Base-by-base conservation (phyloP, 1,140 invertebrate species). In the Triops cancriformis region DNA sequence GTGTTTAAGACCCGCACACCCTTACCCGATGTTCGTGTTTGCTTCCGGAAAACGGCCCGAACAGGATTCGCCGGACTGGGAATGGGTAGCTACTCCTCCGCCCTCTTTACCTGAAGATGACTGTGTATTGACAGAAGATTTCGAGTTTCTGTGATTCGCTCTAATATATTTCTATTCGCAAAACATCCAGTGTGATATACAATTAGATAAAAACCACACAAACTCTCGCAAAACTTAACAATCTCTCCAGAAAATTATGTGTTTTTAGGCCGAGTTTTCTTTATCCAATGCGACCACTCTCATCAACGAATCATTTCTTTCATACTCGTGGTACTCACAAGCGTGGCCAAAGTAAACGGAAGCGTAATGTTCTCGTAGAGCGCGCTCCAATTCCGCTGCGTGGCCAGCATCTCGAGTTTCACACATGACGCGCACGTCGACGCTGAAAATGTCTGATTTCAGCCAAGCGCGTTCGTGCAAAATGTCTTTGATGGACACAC, bases 391-490 rank as follows among this genome's bases (percentile, higher is more conserved):
- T 82, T 91, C 85, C 31, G 89, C 83, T 76, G 90, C 88, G 84
- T 97, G 94, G 1, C 90, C 89, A 77, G 88, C 87, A 80, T 95
- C 94, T 80, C 91, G 86, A 0, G 94, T 96, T 84, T 97, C 95
- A 81, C 91, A 93, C 1, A 94, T 89, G 1, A 94, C 91, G 85
- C 92, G 93, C 1, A 93, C 83, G 81, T 91, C 88, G 77, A 93
- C 92, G 82, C 92, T 90, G 83, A 95, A 96, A 18, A 97, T 91
- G 84, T 98, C 94, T 3, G 89, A 89, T 42, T 89, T 89, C 14
- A 98, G 88, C 95, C 95, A 98, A 6, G 95, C 94, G 78, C 95
- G 87, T 84, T 97, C 95, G 84, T 97, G 95, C 84, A 94, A 91
- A 77, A 98, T 95, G 82, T 97, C 95, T 84, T 97, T 97, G 75